Base-by-base conservation (phyloP, 2,113 vertebrate genomes). In the Cisticola juncidis region DNA sequence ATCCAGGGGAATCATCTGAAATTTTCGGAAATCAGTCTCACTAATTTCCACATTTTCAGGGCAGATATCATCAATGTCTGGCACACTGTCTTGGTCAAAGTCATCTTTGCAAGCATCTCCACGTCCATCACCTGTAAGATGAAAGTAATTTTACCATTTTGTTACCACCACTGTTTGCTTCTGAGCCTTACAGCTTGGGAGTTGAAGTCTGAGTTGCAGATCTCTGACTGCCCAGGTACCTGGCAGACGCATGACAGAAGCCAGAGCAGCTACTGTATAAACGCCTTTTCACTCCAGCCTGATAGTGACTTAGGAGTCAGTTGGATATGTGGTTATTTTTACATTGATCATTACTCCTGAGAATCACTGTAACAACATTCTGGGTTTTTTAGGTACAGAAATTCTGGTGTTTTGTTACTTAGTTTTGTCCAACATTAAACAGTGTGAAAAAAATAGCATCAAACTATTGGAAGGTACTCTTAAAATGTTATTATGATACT, bases 1-100 rank as follows among this genome's bases (percentile, higher is more conserved):
- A 97, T 99, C 99, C 56, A 99, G 96, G 60, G 99, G 99, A 97
- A 99, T 99, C 99, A 99, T 99, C 97, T 99, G 99, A 97, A 99
- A 99, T 97, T 98, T 98, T 79, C 99, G 98, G 98, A 99, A 99
- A 79, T 99, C 99, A 14, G 99, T 99, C 94, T 99, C 99, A 90
- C 99, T 99, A 88, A 99, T 99, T 51, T 97, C 99, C 88, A 99
- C 98, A 57, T 99, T 99, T 97, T 99, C 99, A 38, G 99, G 99
- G 82, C 99, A 99, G 95, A 99, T 99, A 62, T 99, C 99, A 40
- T 99, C 86, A n/a, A 99, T 99, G 78, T 99, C 99, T 86, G 98
- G 98, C 23, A 99, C 97, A 1, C 71, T 99, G 95, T 99, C 99
- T 78, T 99, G 97, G 91, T 99, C 99, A 98, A 99, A 99, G 95